Evolutionary conservation across 2,113 vertebrate species (phyloP).

Genomic region (Nothocercus julius): DNA sequence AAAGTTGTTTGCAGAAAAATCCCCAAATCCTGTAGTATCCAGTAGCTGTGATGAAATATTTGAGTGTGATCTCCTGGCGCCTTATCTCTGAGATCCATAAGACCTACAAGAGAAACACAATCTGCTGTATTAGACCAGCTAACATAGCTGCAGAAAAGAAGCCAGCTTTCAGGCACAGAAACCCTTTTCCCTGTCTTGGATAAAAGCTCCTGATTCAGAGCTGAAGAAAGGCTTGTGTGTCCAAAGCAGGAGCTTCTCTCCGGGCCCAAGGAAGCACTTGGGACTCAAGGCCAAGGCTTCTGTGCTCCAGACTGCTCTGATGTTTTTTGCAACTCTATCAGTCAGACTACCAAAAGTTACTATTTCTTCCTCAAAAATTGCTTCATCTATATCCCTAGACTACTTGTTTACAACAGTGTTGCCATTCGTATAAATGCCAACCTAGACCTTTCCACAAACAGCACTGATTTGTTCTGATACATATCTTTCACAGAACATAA

Average conservation of each 20-base stretch:
- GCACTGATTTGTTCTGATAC: not conserved
- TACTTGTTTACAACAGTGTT: not conserved
- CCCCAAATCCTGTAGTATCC: not conserved
- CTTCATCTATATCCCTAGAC: not conserved
- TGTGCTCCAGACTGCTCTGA: fast-evolving
- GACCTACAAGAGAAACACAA: not conserved
- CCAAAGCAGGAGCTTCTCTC: not conserved
- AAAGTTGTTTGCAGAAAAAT: not conserved
- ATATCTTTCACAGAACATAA: not conserved
- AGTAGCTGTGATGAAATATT: not conserved
- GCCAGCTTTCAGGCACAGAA: not conserved
- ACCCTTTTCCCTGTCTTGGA: not conserved
- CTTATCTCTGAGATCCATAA: not conserved
- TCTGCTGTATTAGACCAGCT: not conserved
- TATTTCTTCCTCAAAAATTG: not conserved
- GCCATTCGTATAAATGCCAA: not conserved
- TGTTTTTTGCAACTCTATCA: not conserved
- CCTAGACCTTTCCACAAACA: not conserved
- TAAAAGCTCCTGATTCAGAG: not conserved
- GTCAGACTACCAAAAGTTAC: not conserved
- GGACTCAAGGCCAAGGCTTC: not conserved
- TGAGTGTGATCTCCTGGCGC: not conserved
- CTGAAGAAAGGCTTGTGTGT: not conserved
- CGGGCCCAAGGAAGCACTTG: fast-evolving
- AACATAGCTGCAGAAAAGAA: not conserved